Evolutionary conservation across 2,113 vertebrate species (phyloP).

Genomic region (Suncus etruscus): DNA sequence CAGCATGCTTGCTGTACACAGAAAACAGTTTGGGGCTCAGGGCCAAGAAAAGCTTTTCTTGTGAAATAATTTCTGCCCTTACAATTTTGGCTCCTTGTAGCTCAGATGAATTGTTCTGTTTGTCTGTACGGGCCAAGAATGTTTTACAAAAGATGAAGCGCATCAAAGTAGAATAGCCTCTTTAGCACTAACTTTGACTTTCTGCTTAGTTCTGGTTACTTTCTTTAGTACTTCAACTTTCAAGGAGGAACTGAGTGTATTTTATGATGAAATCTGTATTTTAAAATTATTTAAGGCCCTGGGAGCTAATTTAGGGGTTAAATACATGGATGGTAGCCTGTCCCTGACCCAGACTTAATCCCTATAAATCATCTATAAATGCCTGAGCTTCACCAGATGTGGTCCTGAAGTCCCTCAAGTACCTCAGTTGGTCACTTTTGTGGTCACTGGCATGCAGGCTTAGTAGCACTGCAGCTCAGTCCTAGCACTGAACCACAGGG

Average conservation of each 20-base stretch:
- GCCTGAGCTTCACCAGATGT: too few relatives aligned
- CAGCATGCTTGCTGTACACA: not conserved
- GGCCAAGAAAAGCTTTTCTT: slow-evolving; percentile 20
- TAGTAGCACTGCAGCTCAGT: too few relatives aligned
- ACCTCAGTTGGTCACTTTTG: too few relatives aligned
- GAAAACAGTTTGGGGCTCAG: not conserved
- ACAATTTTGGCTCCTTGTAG: not conserved
- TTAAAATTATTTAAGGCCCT: too few relatives aligned
- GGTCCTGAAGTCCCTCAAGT: too few relatives aligned
- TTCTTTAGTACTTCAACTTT: not conserved
- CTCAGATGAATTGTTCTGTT: not conserved
- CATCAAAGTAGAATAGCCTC: not conserved
- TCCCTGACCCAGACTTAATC: too few relatives aligned
- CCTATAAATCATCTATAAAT: too few relatives aligned
- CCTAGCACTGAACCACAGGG: too few relatives aligned
- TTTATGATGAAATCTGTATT: slow-evolving; percentile 13
- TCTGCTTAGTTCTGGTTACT: slow-evolving; percentile 14
- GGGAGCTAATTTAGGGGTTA: too few relatives aligned
- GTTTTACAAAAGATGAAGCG: slow-evolving; percentile 18
- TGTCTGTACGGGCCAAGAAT: not conserved
- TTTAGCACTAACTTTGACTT: not conserved
- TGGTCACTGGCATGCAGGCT: too few relatives aligned
- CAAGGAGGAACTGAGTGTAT: not conserved
- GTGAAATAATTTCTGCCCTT: slow-evolving; percentile 49
- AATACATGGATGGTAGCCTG: too few relatives aligned